Conservation (phyloP, 2,888 invertebrate genomes). For the Clostera curtula region DNA sequence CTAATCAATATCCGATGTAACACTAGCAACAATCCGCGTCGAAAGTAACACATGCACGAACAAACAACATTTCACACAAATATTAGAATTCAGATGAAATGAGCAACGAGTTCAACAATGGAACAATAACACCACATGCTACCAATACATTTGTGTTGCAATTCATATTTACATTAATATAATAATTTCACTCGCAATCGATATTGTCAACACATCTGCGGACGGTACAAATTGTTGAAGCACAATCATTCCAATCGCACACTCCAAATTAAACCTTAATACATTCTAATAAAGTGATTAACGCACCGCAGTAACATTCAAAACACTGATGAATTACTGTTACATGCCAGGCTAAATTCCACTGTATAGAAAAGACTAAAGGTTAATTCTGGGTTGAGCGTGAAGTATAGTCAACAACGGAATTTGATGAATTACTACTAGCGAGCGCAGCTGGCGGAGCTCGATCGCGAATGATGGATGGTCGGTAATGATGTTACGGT, state of each 20-base stretch:
- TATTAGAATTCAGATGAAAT: no score
- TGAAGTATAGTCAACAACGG: conserved; percentile 13
- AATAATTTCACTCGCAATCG: conserved; percentile 22
- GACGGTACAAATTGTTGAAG: conserved; percentile 7
- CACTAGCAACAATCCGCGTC: no score
- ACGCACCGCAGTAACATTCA: conserved; percentile 14
- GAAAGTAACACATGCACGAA: no score
- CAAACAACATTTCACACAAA: no score
- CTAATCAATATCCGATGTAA: no score
- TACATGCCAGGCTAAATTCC: conserved; percentile 1
- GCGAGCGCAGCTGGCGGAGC: conserved; percentile 21
- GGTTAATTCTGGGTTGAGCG: conserved; percentile 2
- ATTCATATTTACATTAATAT: conserved; percentile 23
- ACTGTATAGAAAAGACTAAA: neutral
- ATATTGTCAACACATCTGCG: conserved; percentile 28
- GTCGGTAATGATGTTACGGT: conserved; percentile 12
- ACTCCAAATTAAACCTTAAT: conserved; percentile 11
- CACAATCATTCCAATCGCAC: conserved; percentile 1
- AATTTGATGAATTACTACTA: conserved; percentile 22
- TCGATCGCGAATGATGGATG: conserved; percentile 25
- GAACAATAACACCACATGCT: conserved; percentile 17
- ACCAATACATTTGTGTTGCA: conserved; percentile 16
- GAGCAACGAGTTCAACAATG: conserved; percentile 18
- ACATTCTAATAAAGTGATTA: conserved; percentile 8
- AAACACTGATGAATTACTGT: conserved; percentile 21